Percentiles rank a stretch among this genome's conserved stretches.
Evolutionary conservation across 1,140 invertebrate genomes (phyloP).

Genomic region (Meloidogyne floridensis): DNA sequence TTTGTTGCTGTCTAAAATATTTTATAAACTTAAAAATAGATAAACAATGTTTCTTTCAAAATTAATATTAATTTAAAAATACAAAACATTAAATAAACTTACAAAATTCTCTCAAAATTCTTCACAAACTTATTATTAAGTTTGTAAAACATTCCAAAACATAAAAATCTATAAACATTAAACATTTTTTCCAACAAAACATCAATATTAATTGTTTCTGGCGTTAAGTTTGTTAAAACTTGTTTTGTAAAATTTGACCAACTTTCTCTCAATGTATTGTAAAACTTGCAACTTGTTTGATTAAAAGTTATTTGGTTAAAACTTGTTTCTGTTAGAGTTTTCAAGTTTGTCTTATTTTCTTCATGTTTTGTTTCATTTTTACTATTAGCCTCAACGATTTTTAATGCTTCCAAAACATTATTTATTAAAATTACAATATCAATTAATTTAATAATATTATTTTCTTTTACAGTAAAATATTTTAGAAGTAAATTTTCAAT

Average conservation of each 20-base stretch:
- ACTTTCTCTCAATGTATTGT: neutral
- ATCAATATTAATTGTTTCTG: neutral
- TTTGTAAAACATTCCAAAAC: neutral
- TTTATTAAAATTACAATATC: neutral
- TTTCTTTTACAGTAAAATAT: neutral
- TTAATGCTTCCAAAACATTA: neutral
- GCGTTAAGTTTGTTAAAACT: neutral
- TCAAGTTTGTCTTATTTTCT: too few species aligned
- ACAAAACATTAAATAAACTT: neutral
- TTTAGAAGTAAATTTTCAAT: neutral
- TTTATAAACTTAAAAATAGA: too few species aligned
- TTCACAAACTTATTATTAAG: neutral
- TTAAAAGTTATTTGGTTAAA: neutral
- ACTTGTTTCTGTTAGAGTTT: neutral
- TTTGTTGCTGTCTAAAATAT: neutral
- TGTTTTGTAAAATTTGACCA: neutral
- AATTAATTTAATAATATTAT: neutral
- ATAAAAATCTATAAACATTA: neutral
- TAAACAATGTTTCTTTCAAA: too few species aligned
- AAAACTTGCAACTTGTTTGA: too few species aligned
- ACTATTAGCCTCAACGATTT: neutral
- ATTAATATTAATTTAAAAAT: too few species aligned
- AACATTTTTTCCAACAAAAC: neutral
- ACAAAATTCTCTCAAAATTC: constrained; percentile 2
- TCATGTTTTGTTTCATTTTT: too few species aligned